Percentiles rank a stretch among this genome's conserved stretches.
Evolutionary conservation across 2,888 invertebrate genomes (phyloP).

Genomic region (Strigamia maritima): DNA sequence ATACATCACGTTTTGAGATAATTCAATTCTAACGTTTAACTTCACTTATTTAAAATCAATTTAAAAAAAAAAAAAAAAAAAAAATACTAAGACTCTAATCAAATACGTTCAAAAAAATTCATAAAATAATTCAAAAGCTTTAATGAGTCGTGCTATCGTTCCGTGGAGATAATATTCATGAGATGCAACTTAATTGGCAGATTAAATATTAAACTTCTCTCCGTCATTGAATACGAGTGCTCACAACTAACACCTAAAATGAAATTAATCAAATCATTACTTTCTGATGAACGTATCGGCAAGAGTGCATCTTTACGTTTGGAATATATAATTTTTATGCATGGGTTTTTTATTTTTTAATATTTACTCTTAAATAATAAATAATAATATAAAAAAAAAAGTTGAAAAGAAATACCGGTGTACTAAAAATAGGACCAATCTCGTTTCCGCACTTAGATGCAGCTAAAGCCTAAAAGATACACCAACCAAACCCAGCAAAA

Average conservation of each 20-base stretch:
- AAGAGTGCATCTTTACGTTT: neutral
- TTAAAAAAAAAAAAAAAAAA: neutral
- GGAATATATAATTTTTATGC: neutral
- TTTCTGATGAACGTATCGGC: neutral
- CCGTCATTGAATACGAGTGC: conserved; percentile 16
- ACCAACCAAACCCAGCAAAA: conserved; percentile 18
- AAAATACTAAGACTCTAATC: neutral
- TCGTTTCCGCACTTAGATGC: conserved; percentile 11
- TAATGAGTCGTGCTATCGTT: conserved; percentile 7
- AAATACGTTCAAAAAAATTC: neutral
- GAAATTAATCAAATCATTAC: conserved; percentile 12
- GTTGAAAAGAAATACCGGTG: neutral
- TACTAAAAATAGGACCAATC: conserved; percentile 2
- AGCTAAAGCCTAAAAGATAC: conserved; percentile 4
- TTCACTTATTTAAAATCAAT: neutral
- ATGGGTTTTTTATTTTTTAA: neutral
- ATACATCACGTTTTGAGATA: no score
- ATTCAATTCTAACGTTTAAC: no score
- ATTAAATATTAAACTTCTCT: conserved; percentile 32
- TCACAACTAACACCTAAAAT: conserved; percentile 20
- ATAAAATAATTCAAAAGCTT: conserved; percentile 16
- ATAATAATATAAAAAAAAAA: neutral
- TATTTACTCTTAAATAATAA: neutral
- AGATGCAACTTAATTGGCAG: conserved; percentile 29
- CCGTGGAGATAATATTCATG: conserved; percentile 2